Base-by-base conservation (phyloP, 2,113 vertebrate species). In the Urocynchramus pylzowi region DNA sequence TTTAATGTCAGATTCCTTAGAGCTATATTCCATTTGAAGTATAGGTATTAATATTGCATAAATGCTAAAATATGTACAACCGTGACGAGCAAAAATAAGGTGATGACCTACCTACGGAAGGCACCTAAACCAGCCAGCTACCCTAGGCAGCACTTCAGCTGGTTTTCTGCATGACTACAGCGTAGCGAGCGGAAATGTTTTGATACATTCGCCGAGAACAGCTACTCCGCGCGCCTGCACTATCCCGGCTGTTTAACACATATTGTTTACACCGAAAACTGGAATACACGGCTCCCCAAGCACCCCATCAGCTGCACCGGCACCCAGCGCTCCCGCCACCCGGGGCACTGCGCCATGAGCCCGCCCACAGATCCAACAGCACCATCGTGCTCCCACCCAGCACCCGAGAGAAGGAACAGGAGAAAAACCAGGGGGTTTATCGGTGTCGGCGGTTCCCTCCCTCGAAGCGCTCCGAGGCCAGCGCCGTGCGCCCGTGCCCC, bases 351-450 rank as follows among this genome's bases (percentile, higher is more conserved):
- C 74, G 84, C 74, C 74, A 78, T 24, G 19, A 53, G 67, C 50
- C 67, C 69, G 69, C 87, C 69, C 69, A 67, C 41, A 41, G 31
- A 16, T 2, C 23, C 23, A 16, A 23, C 22, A 56, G 27, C 50
- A 41, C 88, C 16, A 22, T 13, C 42, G 2, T 31, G 41, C 54
- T 54, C n/a, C 59, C 68, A 30, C 22, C 5, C 73, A 10, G 11
- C 4, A 7, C 12, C 50, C 39, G 20, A 23, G 3, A 13, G 1
- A 28, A 24, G 13, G 9, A 13, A 26, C 0, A 28, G 15, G 23
- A 13, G 3, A 0, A 10, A 2, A 11, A 10, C 5, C 17, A 11
- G 5, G 4, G 5, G 2, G 0, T 42, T 44, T 44, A 50, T 39
- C 27, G 16, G 33, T 53, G 35, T 14, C 13, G 10, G 17, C 6